These are phyloP conservation scores for Phyllopteryx taeniolatus DNA, from an alignment of 2,113 vertebrate species.

Conservation along the genomic window DNA sequence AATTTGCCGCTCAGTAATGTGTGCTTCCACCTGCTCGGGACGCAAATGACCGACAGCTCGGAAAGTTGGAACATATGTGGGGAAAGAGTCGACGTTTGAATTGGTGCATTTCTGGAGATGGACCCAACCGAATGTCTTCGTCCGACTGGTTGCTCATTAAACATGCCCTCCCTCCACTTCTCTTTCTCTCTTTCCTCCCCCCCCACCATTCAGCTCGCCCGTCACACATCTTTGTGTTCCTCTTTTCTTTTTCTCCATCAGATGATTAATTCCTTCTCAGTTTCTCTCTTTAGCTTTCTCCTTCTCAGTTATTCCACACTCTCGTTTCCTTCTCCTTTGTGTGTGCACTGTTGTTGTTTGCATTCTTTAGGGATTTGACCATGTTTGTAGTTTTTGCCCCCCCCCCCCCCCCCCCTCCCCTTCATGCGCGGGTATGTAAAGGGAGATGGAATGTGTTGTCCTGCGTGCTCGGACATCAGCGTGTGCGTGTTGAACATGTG, in stretches of 20 bases:
- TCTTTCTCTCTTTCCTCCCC: background rate
- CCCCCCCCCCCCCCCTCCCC: background rate
- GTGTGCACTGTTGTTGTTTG: conserved; percentile 52
- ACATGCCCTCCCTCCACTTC: conserved; percentile 30
- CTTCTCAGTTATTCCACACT: background rate
- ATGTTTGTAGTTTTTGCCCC: conserved; percentile 64
- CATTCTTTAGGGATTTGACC: conserved; percentile 56
- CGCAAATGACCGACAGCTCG: background rate
- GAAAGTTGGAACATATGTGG: background rate
- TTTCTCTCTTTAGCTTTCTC: background rate
- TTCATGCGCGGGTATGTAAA: conserved; percentile 12
- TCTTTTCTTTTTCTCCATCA: conserved; percentile 21
- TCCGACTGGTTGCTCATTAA: conserved; percentile 39
- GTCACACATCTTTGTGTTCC: conserved; percentile 26
- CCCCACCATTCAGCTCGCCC: conserved; percentile 17
- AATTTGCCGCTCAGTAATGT: background rate
- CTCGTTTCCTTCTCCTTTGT: conserved; percentile 6
- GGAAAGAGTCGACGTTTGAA: background rate
- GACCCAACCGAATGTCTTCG: conserved; percentile 27
- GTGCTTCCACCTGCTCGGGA: background rate
- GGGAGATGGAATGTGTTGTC: conserved; percentile 24
- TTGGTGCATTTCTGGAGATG: conserved; percentile 20
- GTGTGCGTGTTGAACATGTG: conserved; percentile 12
- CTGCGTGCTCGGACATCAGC: background rate
- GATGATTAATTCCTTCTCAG: conserved; percentile 8